Evolutionary conservation across 1,140 invertebrate species (phyloP).

Genomic region (Drosophila arizonae): DNA sequence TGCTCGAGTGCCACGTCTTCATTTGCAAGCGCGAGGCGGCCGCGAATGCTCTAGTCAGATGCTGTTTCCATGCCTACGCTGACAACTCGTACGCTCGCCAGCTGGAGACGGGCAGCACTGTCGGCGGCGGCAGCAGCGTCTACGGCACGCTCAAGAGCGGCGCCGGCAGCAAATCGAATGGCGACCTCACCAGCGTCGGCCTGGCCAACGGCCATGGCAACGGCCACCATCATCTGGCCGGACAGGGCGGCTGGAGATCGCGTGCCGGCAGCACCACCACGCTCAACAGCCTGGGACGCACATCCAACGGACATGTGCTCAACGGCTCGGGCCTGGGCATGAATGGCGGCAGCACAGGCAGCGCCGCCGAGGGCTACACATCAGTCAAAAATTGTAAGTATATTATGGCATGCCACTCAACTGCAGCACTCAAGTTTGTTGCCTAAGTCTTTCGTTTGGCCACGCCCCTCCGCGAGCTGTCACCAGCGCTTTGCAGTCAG

Average conservation of each 20-base stretch:
- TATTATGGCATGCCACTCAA: background rate
- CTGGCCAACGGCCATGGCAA: slow-evolving; percentile 61
- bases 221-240: slow-evolving; percentile 53
- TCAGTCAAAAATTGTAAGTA: slow-evolving; percentile 83
- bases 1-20: slow-evolving; percentile 99
- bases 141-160: slow-evolving; percentile 83
- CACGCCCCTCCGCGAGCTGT: slow-evolving; percentile 13
- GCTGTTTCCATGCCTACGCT: slow-evolving; percentile 97
- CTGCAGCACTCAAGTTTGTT: slow-evolving; percentile 41
- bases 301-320: slow-evolving; percentile 66
- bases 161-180: slow-evolving; percentile 83
- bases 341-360: slow-evolving; percentile 71
- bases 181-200: slow-evolving; percentile 67
- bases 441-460: slow-evolving; percentile 54
- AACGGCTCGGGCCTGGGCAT: slow-evolving; percentile 66
- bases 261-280: slow-evolving; percentile 85
- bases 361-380: slow-evolving; percentile 78
- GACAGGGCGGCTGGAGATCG: slow-evolving; percentile 84
- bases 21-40: slow-evolving; percentile 98
- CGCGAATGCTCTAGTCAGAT: slow-evolving; percentile 95
- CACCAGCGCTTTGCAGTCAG: background rate
- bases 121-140: slow-evolving; percentile 67
- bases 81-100: slow-evolving; percentile 96
- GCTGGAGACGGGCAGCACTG: slow-evolving; percentile 85
- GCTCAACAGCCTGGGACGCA: slow-evolving; percentile 84